Evolutionary conservation across 2,888 invertebrate genomes (phyloP), one percentile per base, ranked within the genome.

Genomic region (Phasia obesa): DNA sequence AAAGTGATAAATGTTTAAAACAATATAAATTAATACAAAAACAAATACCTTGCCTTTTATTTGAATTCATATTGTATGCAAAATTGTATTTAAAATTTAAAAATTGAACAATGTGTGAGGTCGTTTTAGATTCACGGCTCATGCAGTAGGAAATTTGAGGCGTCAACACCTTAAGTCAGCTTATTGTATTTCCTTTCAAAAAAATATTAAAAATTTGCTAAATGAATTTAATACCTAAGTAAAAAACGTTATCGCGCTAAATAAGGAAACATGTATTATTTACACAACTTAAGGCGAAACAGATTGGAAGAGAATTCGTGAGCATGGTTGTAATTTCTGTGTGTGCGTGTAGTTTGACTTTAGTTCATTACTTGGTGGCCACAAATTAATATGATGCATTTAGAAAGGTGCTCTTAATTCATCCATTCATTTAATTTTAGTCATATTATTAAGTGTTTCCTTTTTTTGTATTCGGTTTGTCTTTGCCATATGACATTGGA

Each of bases 101-200:
- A 79, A 25, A 5, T 85, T 74, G 42, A 57, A 75, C 86, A 65
- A 86, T 84, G 85, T 88, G 88, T 90, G 89, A 77, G 90, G 88
- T 88, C 88, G 76, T 64, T 71, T 81, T 25, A 65, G 38, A 67
- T 65, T 55, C 57, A 75, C 25, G 65, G 49, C 31, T 62, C 13
- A 69, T 77, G 47, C 69, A 60, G 70, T 47, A 71, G 84, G 90
- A 88, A 89, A 89, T 86, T 87, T 78, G 89, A 89, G 89, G 90
- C 89, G 90, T 89, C 89, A 89, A 89, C 90, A 89, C 86, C 86
- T 86, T 86, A 89, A 89, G 89, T 86, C 89, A 87, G 89, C 89
- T 89, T 89, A 87, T 71, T 25, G 21, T 38, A 47, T 62, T 49
- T 64, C 4, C 25, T 44, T 81, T 51, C 3, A 23, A 74, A 64